A percentile compares a stretch with the other conserved stretches of the same genome.
Conservation (phyloP, 2,888 invertebrate species). For the Himalopsyche japonica region DNA sequence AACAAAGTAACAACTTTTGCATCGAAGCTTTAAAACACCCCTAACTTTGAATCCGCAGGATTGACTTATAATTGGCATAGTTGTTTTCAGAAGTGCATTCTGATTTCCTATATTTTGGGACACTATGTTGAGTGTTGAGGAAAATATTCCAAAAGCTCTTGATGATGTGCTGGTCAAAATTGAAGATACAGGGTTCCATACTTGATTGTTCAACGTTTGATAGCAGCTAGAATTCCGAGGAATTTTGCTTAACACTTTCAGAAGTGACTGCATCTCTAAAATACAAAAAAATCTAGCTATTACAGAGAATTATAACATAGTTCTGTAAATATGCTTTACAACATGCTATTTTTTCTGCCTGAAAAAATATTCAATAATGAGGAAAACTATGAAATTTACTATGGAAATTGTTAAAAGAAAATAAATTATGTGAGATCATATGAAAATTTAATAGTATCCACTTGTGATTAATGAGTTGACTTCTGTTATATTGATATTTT, state of each 20-base stretch:
- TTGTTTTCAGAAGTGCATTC: neutral
- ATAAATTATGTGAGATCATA: no score
- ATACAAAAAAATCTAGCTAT: neutral
- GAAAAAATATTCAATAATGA: no score
- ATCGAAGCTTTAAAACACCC: constrained; percentile 68
- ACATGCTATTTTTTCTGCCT: no score
- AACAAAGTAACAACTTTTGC: constrained; percentile 79
- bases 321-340: no score
- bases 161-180: neutral
- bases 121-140: neutral
- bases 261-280: constrained; percentile 30
- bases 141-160: constrained; percentile 18
- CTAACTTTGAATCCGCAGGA: constrained; percentile 73
- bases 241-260: constrained; percentile 1
- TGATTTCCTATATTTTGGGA: neutral
- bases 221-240: neutral
- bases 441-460: no score
- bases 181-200: neutral
- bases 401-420: no score
- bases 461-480: no score
- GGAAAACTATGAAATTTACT: no score
- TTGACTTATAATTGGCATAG: constrained; percentile 41
- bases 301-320: neutral
- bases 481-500: no score
- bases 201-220: neutral